Percentiles rank a stretch among this genome's conserved stretches.
These are phyloP conservation scores for Lasioglossum pauxillum DNA, from an alignment of 2,888 invertebrate species.

Conservation along the genomic window DNA sequence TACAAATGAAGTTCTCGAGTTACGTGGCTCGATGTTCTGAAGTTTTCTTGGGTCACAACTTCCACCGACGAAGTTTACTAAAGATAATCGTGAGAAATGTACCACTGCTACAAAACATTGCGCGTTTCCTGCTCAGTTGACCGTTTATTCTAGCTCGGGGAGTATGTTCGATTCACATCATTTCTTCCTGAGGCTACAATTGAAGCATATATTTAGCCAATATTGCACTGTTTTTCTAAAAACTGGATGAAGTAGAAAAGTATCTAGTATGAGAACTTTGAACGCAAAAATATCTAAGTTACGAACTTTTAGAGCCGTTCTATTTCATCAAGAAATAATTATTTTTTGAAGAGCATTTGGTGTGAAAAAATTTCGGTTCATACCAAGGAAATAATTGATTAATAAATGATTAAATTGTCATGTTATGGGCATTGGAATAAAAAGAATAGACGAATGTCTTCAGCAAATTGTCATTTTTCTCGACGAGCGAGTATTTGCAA, in stretches of 20 bases:
- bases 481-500: neutral
- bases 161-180: neutral
- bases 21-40: slow-evolving; percentile 13
- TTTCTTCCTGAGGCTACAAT: too few relatives aligned
- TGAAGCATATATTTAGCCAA: neutral
- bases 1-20: slow-evolving; percentile 24
- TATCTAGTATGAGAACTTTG: too few relatives aligned
- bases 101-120: neutral
- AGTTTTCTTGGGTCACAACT: neutral
- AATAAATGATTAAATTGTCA: neutral
- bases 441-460: neutral
- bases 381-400: neutral
- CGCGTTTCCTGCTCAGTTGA: neutral
- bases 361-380: too few relatives aligned
- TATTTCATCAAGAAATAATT: too few relatives aligned
- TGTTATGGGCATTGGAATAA: neutral
- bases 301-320: too few relatives aligned
- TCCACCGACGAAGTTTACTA: neutral
- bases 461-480: neutral
- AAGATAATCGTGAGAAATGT: neutral
- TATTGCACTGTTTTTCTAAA: neutral
- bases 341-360: too few relatives aligned
- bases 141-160: neutral
- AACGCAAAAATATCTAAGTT: too few relatives aligned
- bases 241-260: too few relatives aligned